Percentiles rank a stretch among this genome's conserved stretches.
Conservation (phyloP, 2,888 invertebrate species). For the Spilarctia lutea region DNA sequence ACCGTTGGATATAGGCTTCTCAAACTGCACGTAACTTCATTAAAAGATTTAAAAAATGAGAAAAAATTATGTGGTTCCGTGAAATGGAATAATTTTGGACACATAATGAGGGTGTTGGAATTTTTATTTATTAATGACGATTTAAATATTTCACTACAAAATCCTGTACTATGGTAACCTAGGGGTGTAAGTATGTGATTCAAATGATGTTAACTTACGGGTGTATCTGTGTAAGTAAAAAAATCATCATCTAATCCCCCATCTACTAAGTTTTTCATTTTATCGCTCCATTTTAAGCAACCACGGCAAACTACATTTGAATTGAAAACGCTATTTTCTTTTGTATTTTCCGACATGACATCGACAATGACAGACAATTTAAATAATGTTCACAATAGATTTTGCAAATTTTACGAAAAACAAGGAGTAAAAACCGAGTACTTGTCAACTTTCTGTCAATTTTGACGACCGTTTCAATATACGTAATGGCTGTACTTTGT, state of each 20-base stretch:
- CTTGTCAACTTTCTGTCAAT: neutral
- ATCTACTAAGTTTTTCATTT: conserved; percentile 78
- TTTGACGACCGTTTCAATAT: neutral
- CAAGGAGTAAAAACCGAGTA: neutral
- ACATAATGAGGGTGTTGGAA: neutral
- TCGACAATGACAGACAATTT: conserved; percentile 57
- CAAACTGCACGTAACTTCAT: too few species aligned
- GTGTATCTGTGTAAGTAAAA: conserved; percentile 64
- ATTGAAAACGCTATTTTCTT: conserved; percentile 46
- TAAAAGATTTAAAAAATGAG: neutral
- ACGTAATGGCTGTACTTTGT: neutral
- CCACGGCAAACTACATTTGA: conserved; percentile 70
- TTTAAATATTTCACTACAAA: neutral
- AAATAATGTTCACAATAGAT: neutral
- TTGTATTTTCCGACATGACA: conserved; percentile 24
- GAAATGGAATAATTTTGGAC: neutral
- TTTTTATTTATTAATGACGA: neutral
- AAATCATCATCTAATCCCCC: conserved; percentile 72
- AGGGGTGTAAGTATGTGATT: neutral
- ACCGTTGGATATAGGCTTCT: too few species aligned
- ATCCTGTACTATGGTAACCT: neutral
- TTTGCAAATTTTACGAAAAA: neutral
- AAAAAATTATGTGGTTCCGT: neutral
- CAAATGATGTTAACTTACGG: conserved; percentile 52
- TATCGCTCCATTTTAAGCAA: conserved; percentile 68